phyloP scores from a whole-genome alignment of 2,888 invertebrate genomes.

The Eumacrocentrus americanus region DNA sequence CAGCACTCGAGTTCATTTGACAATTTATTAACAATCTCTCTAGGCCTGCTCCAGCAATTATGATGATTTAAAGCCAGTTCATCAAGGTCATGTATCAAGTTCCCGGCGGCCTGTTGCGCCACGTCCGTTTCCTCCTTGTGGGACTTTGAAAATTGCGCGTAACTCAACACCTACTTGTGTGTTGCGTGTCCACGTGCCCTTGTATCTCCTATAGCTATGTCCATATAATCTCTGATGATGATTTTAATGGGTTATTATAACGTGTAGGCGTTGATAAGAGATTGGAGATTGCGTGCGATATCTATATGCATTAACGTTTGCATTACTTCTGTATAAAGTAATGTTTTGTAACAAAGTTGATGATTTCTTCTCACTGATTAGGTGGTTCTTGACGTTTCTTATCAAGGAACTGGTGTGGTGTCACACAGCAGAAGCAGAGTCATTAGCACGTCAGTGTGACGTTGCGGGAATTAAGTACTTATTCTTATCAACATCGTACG shows the following conservation, averaged over 20 bases:
- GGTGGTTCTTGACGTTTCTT: no score
- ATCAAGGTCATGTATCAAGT: slow-evolving; percentile 59
- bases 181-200: slow-evolving; percentile 12
- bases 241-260: neutral
- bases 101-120: slow-evolving; percentile 44
- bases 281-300: no score
- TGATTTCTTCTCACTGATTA: no score
- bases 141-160: slow-evolving; percentile 22
- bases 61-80: neutral
- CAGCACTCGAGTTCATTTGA: neutral
- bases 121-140: slow-evolving; percentile 42
- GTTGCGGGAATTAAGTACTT: no score
- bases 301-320: no score
- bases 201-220: slow-evolving; percentile 1
- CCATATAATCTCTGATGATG: neutral
- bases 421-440: no score
- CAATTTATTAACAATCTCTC: neutral
- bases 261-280: no score
- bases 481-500: no score
- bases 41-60: neutral
- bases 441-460: no score
- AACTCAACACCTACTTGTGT: slow-evolving; percentile 20
- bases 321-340: no score
- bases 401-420: no score
- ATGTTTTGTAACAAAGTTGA: no score